Percentiles rank a stretch among this genome's conserved stretches.
Evolutionary conservation across 2,113 vertebrate species (phyloP).

Genomic region (Pleuronectes platessa): DNA sequence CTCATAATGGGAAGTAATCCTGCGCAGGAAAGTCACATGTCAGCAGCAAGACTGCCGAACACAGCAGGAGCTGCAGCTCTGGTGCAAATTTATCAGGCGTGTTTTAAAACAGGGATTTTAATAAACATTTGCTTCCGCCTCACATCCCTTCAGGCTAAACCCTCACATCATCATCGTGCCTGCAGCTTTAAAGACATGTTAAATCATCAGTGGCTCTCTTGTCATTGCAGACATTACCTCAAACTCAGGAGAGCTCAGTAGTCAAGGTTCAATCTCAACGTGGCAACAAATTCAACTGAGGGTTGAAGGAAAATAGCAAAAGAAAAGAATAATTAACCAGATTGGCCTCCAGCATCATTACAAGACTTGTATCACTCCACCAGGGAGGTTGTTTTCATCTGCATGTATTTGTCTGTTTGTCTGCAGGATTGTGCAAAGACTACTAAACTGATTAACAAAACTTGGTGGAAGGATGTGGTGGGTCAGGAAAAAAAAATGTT

Average conservation of each 20-base stretch:
- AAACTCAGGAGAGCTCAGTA: not conserved
- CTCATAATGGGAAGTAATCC: constrained; percentile 58
- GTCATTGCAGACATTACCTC: not conserved
- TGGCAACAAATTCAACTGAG: not conserved
- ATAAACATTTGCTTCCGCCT: constrained; percentile 25
- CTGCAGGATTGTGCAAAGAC: no score
- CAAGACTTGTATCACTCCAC: no score
- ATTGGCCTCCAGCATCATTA: no score
- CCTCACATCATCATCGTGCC: not conserved
- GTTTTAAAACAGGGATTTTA: constrained; percentile 37
- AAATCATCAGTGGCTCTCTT: not conserved
- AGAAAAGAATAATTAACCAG: no score
- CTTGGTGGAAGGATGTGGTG: no score
- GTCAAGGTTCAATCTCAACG: not conserved
- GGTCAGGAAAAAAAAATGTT: no score
- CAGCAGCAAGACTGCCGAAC: constrained; percentile 51
- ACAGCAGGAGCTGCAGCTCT: constrained; percentile 22
- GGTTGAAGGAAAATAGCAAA: not conserved
- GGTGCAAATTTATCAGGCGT: constrained; percentile 14
- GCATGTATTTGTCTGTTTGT: no score
- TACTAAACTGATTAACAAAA: no score
- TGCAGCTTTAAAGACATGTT: not conserved
- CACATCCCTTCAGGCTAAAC: constrained; percentile 6
- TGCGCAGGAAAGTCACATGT: constrained; percentile 39
- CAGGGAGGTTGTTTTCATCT: no score